These are phyloP conservation scores for Blastobasis lacticolella DNA, from an alignment of 2,888 invertebrate genomes.

Conservation along the genomic window DNA sequence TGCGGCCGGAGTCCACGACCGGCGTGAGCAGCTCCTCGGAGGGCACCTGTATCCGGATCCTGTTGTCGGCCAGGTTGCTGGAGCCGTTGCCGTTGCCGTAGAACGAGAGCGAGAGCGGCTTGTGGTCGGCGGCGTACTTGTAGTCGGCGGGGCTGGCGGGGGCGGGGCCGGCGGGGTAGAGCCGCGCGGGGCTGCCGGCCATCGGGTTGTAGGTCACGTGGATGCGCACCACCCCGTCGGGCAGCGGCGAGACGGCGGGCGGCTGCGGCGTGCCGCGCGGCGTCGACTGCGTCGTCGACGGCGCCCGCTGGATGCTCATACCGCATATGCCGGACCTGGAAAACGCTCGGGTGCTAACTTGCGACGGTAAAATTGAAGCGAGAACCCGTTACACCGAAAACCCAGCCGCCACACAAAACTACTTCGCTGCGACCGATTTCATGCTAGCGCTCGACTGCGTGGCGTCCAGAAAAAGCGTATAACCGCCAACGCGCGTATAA, in stretches of 20 bases:
- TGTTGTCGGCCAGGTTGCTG: conserved; percentile 76
- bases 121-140: conserved; percentile 53
- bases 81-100: conserved; percentile 74
- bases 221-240: conserved; percentile 81
- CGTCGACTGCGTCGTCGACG: conserved; percentile 75
- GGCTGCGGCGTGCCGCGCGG: conserved; percentile 79
- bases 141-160: conserved; percentile 58
- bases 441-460: too few species aligned
- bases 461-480: too few species aligned
- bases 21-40: conserved; percentile 80
- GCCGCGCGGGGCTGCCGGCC: conserved; percentile 67
- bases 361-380: too few species aligned
- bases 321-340: conserved; percentile 67
- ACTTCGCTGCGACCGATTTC: too few species aligned
- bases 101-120: conserved; percentile 56
- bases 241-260: conserved; percentile 76
- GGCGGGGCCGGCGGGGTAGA: conserved; percentile 61
- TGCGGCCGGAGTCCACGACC: conserved; percentile 75
- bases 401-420: too few species aligned
- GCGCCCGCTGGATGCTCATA: conserved; percentile 66
- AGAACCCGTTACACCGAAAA: too few species aligned
- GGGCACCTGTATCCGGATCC: conserved; percentile 82
- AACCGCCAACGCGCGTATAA: too few species aligned
- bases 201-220: conserved; percentile 82
- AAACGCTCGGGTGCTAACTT: conserved; percentile 7